Evolutionary conservation across 2,113 vertebrate species (phyloP).

Genomic region (Sula dactylatra): DNA sequence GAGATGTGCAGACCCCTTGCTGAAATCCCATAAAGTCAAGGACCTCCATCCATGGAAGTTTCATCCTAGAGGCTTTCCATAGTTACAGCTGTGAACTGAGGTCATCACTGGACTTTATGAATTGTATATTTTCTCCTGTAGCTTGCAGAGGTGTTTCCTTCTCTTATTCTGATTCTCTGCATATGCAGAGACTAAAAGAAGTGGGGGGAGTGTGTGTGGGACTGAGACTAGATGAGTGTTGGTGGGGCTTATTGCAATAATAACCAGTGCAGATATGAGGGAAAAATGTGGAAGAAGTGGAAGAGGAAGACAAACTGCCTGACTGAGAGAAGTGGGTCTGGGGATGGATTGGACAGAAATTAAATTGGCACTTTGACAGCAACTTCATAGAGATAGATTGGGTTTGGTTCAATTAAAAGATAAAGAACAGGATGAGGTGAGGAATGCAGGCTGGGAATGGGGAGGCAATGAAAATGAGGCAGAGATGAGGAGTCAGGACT

Average conservation of each 20-base stretch:
- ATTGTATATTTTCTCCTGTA: neutral
- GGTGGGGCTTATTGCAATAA: neutral
- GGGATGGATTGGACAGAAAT: neutral
- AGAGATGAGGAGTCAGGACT: neutral
- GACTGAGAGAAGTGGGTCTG: neutral
- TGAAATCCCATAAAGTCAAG: neutral
- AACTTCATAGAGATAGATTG: neutral
- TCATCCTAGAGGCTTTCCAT: neutral
- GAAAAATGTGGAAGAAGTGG: neutral
- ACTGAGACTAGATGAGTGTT: neutral
- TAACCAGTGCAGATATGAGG: neutral
- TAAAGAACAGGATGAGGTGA: neutral
- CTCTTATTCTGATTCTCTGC: neutral
- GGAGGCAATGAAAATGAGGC: neutral
- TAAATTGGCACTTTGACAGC: neutral
- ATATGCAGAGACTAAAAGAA: neutral
- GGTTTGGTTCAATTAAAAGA: neutral
- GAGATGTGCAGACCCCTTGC: neutral
- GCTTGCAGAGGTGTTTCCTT: neutral
- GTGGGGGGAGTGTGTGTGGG: fast-evolving
- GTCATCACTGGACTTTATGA: neutral
- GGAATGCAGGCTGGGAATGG: neutral
- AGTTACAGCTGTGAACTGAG: neutral
- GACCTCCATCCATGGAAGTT: neutral
- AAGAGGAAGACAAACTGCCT: neutral